Percentiles rank a stretch among this genome's conserved stretches.
Evolutionary conservation across 2,888 invertebrate species (phyloP).

Genomic region (Ryuthela nishihirai): DNA sequence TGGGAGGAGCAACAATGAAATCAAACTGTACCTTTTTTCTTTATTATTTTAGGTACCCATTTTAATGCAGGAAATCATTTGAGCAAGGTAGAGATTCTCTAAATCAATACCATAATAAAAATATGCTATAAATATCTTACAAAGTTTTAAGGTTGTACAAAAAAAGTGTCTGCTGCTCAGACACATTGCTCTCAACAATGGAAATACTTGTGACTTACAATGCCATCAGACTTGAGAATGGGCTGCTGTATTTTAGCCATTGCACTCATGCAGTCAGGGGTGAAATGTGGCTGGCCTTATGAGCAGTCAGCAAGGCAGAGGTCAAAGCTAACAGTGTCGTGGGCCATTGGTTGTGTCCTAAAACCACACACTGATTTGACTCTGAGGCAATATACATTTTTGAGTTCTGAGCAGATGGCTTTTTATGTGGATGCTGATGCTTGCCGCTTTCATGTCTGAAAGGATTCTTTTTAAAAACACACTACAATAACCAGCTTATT

Average conservation of each 20-base stretch:
- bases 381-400: too few species aligned
- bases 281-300: too few species aligned
- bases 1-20: slow-evolving; percentile 35
- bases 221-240: slow-evolving; percentile 17
- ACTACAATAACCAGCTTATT: too few species aligned
- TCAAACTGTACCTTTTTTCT: slow-evolving; percentile 28
- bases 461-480: too few species aligned
- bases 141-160: slow-evolving; percentile 39
- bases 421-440: too few species aligned
- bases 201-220: slow-evolving; percentile 18
- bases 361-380: too few species aligned
- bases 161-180: slow-evolving; percentile 37
- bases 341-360: too few species aligned
- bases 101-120: slow-evolving; percentile 41
- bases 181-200: slow-evolving; percentile 27
- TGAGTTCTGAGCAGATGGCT: too few species aligned
- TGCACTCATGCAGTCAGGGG: slow-evolving; percentile 18
- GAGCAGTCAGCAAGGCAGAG: too few species aligned
- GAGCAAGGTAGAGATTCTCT: slow-evolving; percentile 37
- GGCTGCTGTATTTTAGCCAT: slow-evolving; percentile 7
- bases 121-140: slow-evolving; percentile 41
- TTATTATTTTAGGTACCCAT: slow-evolving; percentile 19
- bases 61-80: slow-evolving; percentile 31
- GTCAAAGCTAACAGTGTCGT: too few species aligned
- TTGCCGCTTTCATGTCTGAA: too few species aligned